A percentile compares a stretch with the other conserved stretches of the same genome.
Evolutionary conservation across 2,888 invertebrate genomes (phyloP).

Genomic region (Ochropleura leucogaster): DNA sequence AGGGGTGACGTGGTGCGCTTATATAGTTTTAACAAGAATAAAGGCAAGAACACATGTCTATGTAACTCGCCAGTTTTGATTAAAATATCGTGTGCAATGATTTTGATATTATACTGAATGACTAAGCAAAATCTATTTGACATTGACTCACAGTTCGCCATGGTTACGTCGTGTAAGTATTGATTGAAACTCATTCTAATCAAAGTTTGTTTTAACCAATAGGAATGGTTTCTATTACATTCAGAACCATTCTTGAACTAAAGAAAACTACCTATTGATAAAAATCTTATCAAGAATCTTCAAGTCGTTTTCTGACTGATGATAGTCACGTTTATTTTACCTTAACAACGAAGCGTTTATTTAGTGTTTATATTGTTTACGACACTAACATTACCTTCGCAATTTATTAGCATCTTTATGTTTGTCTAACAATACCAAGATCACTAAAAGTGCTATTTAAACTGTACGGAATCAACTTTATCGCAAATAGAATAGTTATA

Average conservation of each 20-base stretch:
- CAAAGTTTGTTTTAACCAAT: neutral
- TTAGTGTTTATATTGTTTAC: slow-evolving; percentile 24
- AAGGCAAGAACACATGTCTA: neutral
- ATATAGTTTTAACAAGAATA: neutral
- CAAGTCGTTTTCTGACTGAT: neutral
- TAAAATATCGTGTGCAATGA: neutral
- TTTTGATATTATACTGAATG: slow-evolving; percentile 3
- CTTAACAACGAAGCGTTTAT: slow-evolving; percentile 10
- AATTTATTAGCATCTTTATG: slow-evolving; percentile 22
- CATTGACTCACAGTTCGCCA: slow-evolving; percentile 28
- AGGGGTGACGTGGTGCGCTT: slow-evolving; percentile 21
- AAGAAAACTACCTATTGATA: neutral
- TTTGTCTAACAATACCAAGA: slow-evolving; percentile 2
- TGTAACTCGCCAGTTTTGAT: neutral
- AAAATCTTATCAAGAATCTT: slow-evolving; percentile 7
- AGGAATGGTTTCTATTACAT: neutral
- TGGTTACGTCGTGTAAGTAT: slow-evolving; percentile 28
- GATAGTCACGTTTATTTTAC: neutral
- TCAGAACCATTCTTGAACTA: neutral
- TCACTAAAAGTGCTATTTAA: neutral
- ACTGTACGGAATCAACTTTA: neutral
- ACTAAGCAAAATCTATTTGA: neutral
- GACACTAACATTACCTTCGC: slow-evolving; percentile 25
- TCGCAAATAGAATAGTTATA: neutral
- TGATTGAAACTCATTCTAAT: slow-evolving; percentile 15